Conservation (phyloP, 2,113 vertebrate species). For the Cyphomyrus discorhynchus region DNA sequence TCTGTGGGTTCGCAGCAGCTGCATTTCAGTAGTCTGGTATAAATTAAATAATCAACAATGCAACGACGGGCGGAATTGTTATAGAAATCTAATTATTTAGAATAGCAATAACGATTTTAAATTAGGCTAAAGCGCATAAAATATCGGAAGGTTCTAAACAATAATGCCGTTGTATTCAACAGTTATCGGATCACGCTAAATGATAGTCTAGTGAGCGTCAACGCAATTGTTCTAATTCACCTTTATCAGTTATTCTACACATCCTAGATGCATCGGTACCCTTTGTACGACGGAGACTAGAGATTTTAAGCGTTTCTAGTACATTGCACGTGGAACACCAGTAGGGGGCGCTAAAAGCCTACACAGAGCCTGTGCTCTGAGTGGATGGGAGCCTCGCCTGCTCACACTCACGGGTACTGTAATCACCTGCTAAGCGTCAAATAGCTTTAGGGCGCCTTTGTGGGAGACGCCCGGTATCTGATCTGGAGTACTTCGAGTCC, state of each 20-base stretch:
- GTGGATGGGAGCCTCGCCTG: not conserved
- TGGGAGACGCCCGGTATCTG: constrained; percentile 35
- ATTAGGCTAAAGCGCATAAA: not conserved
- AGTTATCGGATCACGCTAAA: not conserved
- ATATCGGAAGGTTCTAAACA: not conserved
- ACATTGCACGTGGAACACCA: constrained; percentile 38
- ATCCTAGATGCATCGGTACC: not conserved
- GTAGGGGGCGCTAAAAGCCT: constrained; percentile 83
- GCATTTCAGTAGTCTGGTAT: not conserved
- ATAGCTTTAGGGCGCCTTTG: constrained; percentile 35
- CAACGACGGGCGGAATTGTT: not conserved
- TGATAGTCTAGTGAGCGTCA: not conserved
- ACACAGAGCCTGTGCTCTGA: constrained; percentile 14
- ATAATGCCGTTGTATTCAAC: not conserved
- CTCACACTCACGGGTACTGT: not conserved
- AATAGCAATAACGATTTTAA: not conserved
- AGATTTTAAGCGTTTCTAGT: not conserved
- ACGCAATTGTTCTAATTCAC: not conserved
- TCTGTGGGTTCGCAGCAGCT: not conserved
- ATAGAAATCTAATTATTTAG: not conserved
- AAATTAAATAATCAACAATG: not conserved
- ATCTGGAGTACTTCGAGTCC: not conserved
- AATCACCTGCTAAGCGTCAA: constrained; percentile 36
- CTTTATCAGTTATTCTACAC: not conserved
- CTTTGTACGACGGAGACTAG: not conserved